phyloP scores from a whole-genome alignment of 1,140 invertebrate genomes.

The Pogonus chalceus region DNA sequence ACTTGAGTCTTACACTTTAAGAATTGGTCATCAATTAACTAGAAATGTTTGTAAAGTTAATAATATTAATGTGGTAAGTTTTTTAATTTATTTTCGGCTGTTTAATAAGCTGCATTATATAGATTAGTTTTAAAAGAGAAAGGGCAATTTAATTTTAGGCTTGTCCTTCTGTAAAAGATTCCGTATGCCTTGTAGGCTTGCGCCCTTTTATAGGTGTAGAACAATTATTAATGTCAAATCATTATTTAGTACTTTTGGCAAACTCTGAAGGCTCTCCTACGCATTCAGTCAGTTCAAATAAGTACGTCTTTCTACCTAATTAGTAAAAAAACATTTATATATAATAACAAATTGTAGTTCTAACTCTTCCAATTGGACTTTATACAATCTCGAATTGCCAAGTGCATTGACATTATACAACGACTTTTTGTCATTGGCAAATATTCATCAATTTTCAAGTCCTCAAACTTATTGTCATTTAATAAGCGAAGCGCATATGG shows the following conservation, averaged over 20 bases:
- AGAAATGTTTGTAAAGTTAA: conserved; percentile 28
- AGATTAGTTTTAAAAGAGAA: conserved; percentile 2
- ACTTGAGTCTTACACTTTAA: conserved; percentile 66
- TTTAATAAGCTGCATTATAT: not conserved
- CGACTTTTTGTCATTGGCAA: conserved; percentile 55
- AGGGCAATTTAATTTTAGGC: conserved; percentile 29
- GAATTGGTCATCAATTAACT: conserved; percentile 47
- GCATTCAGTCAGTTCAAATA: conserved; percentile 31
- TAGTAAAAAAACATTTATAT: not conserved
- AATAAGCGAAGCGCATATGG: conserved; percentile 53
- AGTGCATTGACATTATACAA: conserved; percentile 48
- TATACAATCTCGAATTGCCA: conserved; percentile 55
- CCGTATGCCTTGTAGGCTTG: conserved; percentile 61
- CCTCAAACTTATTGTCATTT: conserved; percentile 54
- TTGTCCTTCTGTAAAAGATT: conserved; percentile 48
- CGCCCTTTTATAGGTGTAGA: conserved; percentile 63
- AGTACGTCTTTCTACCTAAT: conserved; percentile 24
- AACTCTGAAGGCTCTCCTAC: conserved; percentile 43
- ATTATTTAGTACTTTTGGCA: conserved; percentile 53
- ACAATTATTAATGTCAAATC: conserved; percentile 48
- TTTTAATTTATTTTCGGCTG: not conserved
- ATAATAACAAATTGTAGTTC: conserved; percentile 20
- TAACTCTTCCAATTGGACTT: conserved; percentile 44
- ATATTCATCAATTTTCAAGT: conserved; percentile 47
- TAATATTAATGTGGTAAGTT: conserved; percentile 26